Conservation (phyloP, 2,113 vertebrate genomes). For the Dicrurus megarhynchus region DNA sequence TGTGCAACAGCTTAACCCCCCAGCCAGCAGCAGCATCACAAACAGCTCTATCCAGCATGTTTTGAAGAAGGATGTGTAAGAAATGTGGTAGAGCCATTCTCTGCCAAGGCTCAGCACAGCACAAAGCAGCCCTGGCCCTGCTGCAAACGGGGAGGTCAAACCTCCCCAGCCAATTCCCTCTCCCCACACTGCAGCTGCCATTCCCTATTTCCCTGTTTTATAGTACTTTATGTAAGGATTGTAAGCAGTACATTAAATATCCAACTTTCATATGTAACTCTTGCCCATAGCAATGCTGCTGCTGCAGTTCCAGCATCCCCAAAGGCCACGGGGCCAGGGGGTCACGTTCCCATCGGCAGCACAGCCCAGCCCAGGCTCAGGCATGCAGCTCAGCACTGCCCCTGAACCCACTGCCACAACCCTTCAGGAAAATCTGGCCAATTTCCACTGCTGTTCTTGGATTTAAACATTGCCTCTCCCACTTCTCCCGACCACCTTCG, state of each 20-base stretch:
- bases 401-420: not conserved
- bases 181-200: not conserved
- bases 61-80: not conserved
- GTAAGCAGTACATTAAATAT: not conserved
- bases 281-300: not conserved
- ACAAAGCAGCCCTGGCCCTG: not conserved
- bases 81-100: fast-evolving
- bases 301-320: not conserved
- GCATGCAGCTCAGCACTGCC: not conserved
- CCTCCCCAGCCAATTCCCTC: not conserved
- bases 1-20: not conserved
- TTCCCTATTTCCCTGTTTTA: not conserved
- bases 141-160: not conserved
- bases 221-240: not conserved
- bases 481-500: not conserved
- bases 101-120: not conserved
- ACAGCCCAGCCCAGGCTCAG: not conserved
- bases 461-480: not conserved
- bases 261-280: not conserved
- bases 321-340: fast-evolving
- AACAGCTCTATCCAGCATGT: not conserved
- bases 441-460: not conserved
- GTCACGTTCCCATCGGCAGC: not conserved
- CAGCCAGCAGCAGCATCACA: not conserved
- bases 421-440: not conserved